These are phyloP conservation scores for Eretmochelys imbricata DNA, from an alignment of 2,113 vertebrate species.

Conservation along the genomic window DNA sequence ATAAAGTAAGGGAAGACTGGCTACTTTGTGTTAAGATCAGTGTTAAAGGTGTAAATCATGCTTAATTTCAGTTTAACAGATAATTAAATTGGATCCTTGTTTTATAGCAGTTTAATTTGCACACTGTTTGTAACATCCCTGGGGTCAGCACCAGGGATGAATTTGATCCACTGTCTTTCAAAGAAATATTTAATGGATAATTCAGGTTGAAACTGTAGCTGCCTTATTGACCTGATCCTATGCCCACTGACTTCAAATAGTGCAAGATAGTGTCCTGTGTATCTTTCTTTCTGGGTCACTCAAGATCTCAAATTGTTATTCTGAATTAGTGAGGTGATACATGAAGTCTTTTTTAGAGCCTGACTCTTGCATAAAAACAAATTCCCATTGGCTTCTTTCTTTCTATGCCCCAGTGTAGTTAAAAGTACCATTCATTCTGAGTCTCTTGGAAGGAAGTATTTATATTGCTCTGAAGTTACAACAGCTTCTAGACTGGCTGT, in stretches of 20 bases:
- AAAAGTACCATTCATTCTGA: not conserved
- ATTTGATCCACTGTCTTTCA: not conserved
- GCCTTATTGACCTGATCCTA: not conserved
- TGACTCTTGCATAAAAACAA: not conserved
- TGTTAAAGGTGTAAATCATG: not conserved
- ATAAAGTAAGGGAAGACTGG: accelerated
- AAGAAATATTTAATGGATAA: not conserved
- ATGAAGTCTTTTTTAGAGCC: no score
- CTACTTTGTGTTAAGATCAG: accelerated
- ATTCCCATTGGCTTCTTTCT: not conserved
- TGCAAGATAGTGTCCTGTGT: not conserved
- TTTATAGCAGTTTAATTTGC: not conserved
- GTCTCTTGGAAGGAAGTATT: not conserved
- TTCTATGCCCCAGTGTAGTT: not conserved
- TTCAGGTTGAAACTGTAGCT: not conserved
- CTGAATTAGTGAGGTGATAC: not conserved
- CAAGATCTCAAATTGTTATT: not conserved
- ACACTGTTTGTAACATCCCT: not conserved
- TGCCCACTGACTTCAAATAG: not conserved
- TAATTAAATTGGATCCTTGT: not conserved
- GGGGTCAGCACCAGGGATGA: not conserved
- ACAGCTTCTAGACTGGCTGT: no score
- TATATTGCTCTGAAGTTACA: not conserved
- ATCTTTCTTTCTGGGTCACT: not conserved
- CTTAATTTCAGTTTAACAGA: not conserved